These are phyloP conservation scores for Cygnus atratus DNA, from an alignment of 2,113 vertebrate species.

Conservation along the genomic window DNA sequence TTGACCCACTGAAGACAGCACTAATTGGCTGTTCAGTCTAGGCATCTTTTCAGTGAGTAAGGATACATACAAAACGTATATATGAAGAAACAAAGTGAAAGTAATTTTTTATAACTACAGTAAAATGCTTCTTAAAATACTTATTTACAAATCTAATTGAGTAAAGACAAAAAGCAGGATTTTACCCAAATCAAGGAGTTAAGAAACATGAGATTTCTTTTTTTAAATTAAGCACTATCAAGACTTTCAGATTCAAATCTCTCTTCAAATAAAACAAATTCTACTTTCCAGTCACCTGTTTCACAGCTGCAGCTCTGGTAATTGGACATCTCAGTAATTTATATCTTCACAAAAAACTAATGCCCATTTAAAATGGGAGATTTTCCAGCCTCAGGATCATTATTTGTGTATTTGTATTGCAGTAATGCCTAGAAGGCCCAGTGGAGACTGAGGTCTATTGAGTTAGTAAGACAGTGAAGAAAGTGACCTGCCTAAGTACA, in stretches of 20 bases:
- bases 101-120: neutral
- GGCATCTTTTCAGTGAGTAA: neutral
- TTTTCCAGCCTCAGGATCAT: constrained; percentile 24
- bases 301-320: neutral
- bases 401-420: constrained; percentile 40
- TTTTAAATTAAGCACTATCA: neutral
- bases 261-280: neutral
- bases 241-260: neutral
- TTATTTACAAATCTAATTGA: neutral
- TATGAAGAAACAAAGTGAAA: neutral
- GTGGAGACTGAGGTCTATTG: neutral
- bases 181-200: neutral
- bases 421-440: constrained; percentile 25
- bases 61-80: neutral
- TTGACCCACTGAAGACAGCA: constrained; percentile 3
- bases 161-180: neutral
- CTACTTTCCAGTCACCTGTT: neutral
- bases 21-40: neutral
- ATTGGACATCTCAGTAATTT: neutral
- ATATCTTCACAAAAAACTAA: constrained; percentile 26
- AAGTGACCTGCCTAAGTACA: neutral
- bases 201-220: neutral
- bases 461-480: constrained; percentile 34
- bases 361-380: neutral
- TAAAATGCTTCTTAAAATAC: neutral